phyloP scores from a whole-genome alignment of 1,140 invertebrate species.

The Zeugodacus cucurbitae region DNA sequence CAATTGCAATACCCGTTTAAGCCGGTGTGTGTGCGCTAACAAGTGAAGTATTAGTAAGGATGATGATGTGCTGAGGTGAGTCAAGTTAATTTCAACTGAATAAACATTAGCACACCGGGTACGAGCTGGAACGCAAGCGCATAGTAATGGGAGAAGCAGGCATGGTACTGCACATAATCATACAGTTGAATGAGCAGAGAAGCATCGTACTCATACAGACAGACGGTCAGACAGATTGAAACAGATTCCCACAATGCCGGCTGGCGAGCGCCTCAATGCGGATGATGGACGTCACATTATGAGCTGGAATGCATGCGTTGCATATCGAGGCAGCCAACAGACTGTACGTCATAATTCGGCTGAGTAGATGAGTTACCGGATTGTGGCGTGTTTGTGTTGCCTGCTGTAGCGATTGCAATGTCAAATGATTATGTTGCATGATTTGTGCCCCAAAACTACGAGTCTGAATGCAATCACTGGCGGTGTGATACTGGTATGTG shows the following conservation, averaged over 20 bases:
- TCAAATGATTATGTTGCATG: constrained; percentile 26
- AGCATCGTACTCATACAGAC: neutral
- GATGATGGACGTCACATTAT: constrained; percentile 11
- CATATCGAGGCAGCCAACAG: neutral
- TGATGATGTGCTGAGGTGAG: neutral
- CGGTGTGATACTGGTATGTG: neutral
- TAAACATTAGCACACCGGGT: neutral
- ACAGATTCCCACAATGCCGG: neutral
- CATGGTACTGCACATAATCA: neutral
- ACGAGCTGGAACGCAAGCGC: neutral
- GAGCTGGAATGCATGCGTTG: neutral
- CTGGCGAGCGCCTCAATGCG: neutral
- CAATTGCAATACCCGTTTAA: neutral
- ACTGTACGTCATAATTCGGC: neutral
- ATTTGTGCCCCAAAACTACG: neutral
- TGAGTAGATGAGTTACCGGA: neutral
- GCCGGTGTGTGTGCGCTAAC: neutral
- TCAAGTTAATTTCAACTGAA: constrained; percentile 35
- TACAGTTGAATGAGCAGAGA: neutral
- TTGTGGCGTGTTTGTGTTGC: neutral
- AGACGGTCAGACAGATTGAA: constrained; percentile 6
- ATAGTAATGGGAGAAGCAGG: neutral
- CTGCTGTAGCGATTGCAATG: neutral
- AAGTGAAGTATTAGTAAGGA: neutral
- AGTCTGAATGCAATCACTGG: neutral